Percentiles rank a stretch among this genome's conserved stretches.
Conservation (phyloP, 2,113 vertebrate species). For the Ammospiza nelsoni region DNA sequence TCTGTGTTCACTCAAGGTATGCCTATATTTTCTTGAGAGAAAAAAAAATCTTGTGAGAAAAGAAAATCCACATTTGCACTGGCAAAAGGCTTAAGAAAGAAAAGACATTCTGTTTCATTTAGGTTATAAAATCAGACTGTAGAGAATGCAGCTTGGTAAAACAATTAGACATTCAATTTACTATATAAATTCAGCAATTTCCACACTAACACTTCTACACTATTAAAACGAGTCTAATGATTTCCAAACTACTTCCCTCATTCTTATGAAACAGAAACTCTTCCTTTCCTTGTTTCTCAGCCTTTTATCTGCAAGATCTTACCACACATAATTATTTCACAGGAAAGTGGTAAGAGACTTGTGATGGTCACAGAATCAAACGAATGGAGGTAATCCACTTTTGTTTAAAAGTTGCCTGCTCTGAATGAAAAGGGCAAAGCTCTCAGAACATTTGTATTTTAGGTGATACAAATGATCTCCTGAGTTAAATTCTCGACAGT, state of each 20-base stretch:
- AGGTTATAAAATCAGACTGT: constrained; percentile 17
- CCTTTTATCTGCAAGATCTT: neutral
- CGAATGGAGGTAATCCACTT: neutral
- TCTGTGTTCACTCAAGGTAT: constrained; percentile 66
- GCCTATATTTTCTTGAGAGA: constrained; percentile 25
- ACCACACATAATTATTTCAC: constrained; percentile 1
- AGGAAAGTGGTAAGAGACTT: neutral
- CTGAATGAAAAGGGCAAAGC: neutral
- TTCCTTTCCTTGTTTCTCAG: neutral
- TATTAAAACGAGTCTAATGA: neutral
- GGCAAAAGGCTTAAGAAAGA: neutral
- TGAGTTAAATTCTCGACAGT: neutral
- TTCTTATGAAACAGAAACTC: neutral
- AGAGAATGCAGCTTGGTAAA: neutral
- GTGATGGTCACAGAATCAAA: neutral
- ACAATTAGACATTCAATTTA: constrained; percentile 34
- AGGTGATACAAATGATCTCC: neutral
- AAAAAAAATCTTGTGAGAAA: constrained; percentile 34
- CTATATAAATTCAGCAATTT: constrained; percentile 24
- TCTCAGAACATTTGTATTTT: neutral
- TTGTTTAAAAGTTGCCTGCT: neutral
- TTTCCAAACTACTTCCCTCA: neutral
- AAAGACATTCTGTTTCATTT: neutral
- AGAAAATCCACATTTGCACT: constrained; percentile 20
- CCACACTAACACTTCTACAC: neutral